Percentiles rank a stretch among this genome's conserved stretches.
Conservation (phyloP, 2,888 invertebrate genomes). For the Tiphia femorata region DNA sequence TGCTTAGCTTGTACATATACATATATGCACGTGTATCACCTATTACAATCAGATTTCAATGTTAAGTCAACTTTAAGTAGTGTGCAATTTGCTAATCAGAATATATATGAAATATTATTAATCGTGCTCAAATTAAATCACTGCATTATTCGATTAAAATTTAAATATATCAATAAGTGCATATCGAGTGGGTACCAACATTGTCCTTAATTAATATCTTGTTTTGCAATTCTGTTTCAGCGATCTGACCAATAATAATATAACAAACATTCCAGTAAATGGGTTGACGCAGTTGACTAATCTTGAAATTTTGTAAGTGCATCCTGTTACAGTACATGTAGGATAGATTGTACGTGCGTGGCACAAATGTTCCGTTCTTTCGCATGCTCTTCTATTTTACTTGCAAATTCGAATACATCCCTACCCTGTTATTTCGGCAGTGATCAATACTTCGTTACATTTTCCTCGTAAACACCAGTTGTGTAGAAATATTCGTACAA, state of each 20-base stretch:
- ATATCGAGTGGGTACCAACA: background rate
- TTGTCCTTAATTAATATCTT: background rate
- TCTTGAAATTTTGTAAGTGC: constrained; percentile 87
- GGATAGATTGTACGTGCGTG: no score
- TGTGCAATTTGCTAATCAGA: background rate
- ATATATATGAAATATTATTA: background rate
- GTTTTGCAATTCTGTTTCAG: constrained; percentile 71
- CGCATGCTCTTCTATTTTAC: no score
- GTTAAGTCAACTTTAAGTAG: no score
- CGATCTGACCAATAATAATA: constrained; percentile 86
- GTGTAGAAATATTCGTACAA: background rate
- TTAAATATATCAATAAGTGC: background rate
- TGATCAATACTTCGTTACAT: no score
- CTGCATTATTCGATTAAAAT: background rate
- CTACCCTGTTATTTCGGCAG: no score
- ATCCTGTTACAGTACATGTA: background rate
- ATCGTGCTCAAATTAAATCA: background rate
- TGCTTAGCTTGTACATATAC: no score
- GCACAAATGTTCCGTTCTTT: no score
- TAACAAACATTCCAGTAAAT: constrained; percentile 79
- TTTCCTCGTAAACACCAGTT: no score
- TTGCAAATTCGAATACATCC: no score
- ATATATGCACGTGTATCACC: no score
- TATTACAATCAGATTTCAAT: no score
- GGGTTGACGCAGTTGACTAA: constrained; percentile 77